These are phyloP conservation scores for Ischnura elegans DNA, from an alignment of 2,888 invertebrate species.

Conservation along the genomic window DNA sequence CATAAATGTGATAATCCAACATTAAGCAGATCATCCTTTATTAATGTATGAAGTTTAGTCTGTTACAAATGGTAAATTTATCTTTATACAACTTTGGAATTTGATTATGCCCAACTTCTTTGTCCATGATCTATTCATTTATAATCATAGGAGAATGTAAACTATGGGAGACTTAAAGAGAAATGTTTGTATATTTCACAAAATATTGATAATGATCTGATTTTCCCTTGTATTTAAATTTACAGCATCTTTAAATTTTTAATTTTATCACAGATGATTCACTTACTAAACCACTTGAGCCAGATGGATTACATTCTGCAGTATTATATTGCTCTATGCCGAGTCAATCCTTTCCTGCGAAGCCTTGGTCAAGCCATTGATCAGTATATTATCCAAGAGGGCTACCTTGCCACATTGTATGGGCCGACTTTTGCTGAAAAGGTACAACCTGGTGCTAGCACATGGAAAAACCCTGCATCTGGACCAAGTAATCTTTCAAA, in stretches of 20 bases:
- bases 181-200: no score
- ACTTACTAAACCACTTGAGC: conserved; percentile 31
- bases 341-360: conserved; percentile 32
- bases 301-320: conserved; percentile 56
- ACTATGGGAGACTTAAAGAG: no score
- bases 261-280: background rate
- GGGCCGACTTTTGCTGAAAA: conserved; percentile 22
- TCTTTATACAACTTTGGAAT: no score
- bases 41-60: no score
- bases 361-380: conserved; percentile 27
- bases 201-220: background rate
- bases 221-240: background rate
- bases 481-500: background rate
- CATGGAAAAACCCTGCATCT: background rate
- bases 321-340: conserved; percentile 48
- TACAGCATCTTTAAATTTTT: background rate
- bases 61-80: no score
- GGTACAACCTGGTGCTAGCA: background rate
- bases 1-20: no score
- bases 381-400: conserved; percentile 55
- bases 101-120: no score
- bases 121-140: no score
- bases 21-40: no score
- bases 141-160: no score
- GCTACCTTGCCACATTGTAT: conserved; percentile 37